Percentiles rank a stretch among this genome's conserved stretches.
Conservation (phyloP, 2,888 invertebrate species). For the Leptopterna dolabrata region DNA sequence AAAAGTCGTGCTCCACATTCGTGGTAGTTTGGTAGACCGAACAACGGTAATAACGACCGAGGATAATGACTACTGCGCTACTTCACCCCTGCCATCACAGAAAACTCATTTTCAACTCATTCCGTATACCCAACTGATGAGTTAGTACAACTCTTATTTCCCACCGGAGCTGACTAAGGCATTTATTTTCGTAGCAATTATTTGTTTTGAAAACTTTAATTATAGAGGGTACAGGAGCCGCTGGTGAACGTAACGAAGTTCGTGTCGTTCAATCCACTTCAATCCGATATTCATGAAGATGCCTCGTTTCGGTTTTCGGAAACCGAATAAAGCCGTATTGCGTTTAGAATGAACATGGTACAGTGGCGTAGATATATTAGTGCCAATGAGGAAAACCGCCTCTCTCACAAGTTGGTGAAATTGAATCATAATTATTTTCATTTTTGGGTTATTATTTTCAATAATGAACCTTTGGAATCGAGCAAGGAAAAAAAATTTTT, state of each 20-base stretch:
- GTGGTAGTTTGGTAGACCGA: neutral
- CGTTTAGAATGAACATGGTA: no score
- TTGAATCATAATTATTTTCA: no score
- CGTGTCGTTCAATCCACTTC: neutral
- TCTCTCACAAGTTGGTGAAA: no score
- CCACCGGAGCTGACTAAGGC: neutral
- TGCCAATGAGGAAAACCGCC: no score
- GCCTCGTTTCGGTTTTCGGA: neutral
- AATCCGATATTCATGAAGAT: neutral
- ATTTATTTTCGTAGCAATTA: conserved; percentile 21
- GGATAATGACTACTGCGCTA: conserved; percentile 1
- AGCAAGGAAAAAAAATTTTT: no score
- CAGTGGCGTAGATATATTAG: no score
- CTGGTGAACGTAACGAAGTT: conserved; percentile 19
- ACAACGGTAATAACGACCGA: conserved; percentile 4
- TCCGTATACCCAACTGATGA: conserved; percentile 10
- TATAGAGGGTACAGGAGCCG: neutral
- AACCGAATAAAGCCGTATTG: no score
- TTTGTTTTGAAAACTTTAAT: conserved; percentile 22
- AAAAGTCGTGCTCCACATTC: neutral
- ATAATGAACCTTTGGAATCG: no score
- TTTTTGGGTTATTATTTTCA: no score
- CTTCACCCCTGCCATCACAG: neutral
- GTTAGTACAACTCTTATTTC: conserved; percentile 6
- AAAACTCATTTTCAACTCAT: conserved; percentile 35